Conservation (phyloP, 2,888 invertebrate genomes). For the Erynnis tages region DNA sequence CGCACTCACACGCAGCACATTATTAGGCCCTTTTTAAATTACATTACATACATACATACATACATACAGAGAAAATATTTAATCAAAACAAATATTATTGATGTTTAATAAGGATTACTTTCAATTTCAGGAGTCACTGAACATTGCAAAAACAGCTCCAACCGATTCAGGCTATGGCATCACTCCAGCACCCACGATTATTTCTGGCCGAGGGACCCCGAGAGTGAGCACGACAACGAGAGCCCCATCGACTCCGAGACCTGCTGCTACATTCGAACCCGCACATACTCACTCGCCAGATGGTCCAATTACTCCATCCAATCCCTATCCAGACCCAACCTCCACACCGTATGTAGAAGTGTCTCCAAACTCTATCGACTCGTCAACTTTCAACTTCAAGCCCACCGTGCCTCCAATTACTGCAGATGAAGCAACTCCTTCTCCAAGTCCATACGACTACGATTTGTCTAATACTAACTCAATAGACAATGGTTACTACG, state of each 20-base stretch:
- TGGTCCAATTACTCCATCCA: constrained; percentile 57
- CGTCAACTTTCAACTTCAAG: constrained; percentile 58
- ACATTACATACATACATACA: too few species aligned
- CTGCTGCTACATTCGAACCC: constrained; percentile 47
- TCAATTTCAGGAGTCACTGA: constrained; percentile 84
- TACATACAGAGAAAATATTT: too few species aligned
- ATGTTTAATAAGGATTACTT: background rate
- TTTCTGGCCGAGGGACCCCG: constrained; percentile 53
- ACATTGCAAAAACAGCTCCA: constrained; percentile 86
- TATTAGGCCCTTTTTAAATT: too few species aligned
- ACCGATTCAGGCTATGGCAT: constrained; percentile 84
- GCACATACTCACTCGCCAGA: constrained; percentile 53
- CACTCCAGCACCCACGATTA: constrained; percentile 68
- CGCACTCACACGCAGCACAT: too few species aligned
- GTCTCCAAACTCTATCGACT: constrained; percentile 72
- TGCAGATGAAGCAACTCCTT: constrained; percentile 59
- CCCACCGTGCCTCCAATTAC: constrained; percentile 71
- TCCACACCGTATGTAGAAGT: constrained; percentile 67
- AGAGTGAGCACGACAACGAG: constrained; percentile 58
- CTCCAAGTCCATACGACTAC: constrained; percentile 62
- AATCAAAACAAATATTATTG: too few species aligned
- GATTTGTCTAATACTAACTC: constrained; percentile 68
- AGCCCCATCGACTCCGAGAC: constrained; percentile 39
- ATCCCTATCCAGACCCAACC: constrained; percentile 52
- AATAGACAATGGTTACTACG: constrained; percentile 60